A percentile compares a stretch with the other conserved stretches of the same genome.
These are phyloP conservation scores for Hemibagrus wyckioides DNA, from an alignment of 2,113 vertebrate genomes.

Conservation along the genomic window DNA sequence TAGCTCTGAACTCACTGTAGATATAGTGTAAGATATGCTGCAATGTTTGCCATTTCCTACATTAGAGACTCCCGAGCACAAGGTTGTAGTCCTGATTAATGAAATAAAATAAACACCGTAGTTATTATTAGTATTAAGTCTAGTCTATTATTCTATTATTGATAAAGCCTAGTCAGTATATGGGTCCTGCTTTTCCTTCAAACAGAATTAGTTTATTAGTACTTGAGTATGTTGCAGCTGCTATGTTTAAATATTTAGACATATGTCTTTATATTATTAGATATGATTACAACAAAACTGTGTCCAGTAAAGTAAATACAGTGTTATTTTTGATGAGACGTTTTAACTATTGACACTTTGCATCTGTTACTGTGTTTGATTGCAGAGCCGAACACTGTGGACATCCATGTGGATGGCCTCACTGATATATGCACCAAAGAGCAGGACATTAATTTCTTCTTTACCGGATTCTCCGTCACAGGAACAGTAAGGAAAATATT, in stretches of 20 bases:
- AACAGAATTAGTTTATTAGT: background rate
- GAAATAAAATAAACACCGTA: background rate
- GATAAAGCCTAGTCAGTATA: background rate
- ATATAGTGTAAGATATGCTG: background rate
- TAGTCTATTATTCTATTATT: background rate
- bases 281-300: background rate
- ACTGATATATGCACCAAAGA: conserved; percentile 96
- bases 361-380: background rate
- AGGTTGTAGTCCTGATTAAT: background rate
- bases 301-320: background rate
- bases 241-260: background rate
- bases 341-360: background rate
- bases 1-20: background rate
- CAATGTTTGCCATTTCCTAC: background rate
- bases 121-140: too few species aligned
- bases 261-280: background rate
- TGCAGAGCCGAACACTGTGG: conserved; percentile 89
- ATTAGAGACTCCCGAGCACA: background rate
- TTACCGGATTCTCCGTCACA: conserved; percentile 92
- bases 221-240: background rate
- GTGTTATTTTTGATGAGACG: background rate
- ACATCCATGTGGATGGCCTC: conserved; percentile 92
- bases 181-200: background rate
- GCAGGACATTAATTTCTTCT: conserved; percentile 96
- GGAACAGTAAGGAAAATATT: conserved; percentile 79